Evolutionary conservation across 2,888 invertebrate genomes (phyloP).

Genomic region (Macrophya alboannulata): DNA sequence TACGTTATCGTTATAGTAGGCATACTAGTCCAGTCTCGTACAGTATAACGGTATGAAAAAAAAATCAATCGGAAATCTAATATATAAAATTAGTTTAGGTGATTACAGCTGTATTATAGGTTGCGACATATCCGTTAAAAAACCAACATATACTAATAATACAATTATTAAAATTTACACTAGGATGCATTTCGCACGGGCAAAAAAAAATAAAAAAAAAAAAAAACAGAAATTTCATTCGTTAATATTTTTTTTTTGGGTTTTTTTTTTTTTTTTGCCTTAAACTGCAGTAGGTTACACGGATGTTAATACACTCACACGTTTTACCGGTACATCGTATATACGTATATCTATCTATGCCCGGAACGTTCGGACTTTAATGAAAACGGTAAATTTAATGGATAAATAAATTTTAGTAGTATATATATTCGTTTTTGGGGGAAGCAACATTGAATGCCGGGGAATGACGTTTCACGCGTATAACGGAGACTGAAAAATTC

Average conservation of each 20-base stretch:
- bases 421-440: neutral
- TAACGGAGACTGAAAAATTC: neutral
- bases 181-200: neutral
- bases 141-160: neutral
- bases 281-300: constrained; percentile 30
- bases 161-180: constrained; percentile 11
- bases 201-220: neutral
- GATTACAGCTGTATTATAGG: neutral
- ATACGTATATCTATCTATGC: neutral
- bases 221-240: neutral
- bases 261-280: neutral
- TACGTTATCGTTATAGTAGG: neutral
- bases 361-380: constrained; percentile 29
- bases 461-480: neutral
- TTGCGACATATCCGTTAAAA: neutral
- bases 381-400: constrained; percentile 49
- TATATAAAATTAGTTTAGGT: constrained; percentile 24
- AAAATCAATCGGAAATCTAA: constrained; percentile 38
- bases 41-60: neutral
- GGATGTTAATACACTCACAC: constrained; percentile 8
- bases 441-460: constrained; percentile 21
- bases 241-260: neutral
- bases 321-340: neutral
- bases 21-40: neutral
- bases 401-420: constrained; percentile 25